Conservation (phyloP, 2,888 invertebrate species). For the Drosophila meridionalis region DNA sequence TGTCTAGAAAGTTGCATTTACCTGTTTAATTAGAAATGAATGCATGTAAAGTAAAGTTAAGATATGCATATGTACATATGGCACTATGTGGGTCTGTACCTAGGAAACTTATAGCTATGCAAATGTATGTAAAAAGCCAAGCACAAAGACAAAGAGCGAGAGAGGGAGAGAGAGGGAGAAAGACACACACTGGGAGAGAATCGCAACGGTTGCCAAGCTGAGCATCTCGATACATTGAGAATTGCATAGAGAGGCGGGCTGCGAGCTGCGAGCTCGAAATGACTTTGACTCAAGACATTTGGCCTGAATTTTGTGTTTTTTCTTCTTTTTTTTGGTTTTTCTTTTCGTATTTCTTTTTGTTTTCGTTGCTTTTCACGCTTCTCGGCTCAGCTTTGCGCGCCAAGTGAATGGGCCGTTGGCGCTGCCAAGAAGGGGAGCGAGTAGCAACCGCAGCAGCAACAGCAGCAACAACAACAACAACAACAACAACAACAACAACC, state of each 20-base stretch:
- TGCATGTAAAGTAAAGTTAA: constrained; percentile 15
- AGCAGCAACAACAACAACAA: constrained; percentile 7
- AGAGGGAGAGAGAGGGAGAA: not conserved
- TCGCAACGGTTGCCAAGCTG: constrained; percentile 37
- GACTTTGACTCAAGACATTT: constrained; percentile 47
- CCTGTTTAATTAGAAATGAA: constrained; percentile 21
- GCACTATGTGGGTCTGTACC: constrained; percentile 23
- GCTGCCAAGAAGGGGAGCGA: not conserved
- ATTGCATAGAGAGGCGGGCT: constrained; percentile 47
- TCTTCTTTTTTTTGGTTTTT: constrained; percentile 31
- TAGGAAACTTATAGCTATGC: constrained; percentile 37
- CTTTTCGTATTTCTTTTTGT: constrained; percentile 27
- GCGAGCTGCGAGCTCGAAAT: constrained; percentile 26
- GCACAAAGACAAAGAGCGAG: constrained; percentile 5
- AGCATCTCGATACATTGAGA: constrained; percentile 52
- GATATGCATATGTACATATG: constrained; percentile 10
- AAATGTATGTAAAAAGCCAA: constrained; percentile 38
- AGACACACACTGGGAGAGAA: not conserved
- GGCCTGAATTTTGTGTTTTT: constrained; percentile 47
- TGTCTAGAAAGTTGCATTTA: constrained; percentile 45
- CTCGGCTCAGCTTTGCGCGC: constrained; percentile 43
- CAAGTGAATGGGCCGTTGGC: constrained; percentile 29
- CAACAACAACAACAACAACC: constrained; percentile 7
- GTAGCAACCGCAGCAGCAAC: constrained; percentile 19
- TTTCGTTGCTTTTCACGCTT: constrained; percentile 55